phyloP scores from a whole-genome alignment of 2,797 vertebrate genomes.

The Sebastes aleutianus region DNA sequence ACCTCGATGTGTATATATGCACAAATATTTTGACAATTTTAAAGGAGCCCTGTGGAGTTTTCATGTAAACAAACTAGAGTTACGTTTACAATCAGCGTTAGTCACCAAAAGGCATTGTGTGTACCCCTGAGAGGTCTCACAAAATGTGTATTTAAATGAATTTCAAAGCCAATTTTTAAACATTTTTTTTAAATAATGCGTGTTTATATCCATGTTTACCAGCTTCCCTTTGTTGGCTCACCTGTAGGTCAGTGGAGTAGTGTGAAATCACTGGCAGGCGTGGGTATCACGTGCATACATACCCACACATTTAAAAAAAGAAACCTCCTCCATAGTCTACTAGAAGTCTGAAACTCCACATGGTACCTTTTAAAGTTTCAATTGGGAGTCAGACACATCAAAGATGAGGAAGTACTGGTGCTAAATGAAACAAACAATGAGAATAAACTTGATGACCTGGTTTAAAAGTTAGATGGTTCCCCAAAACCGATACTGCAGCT shows the following conservation, averaged over 20 bases:
- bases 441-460: neutral
- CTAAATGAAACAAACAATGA: neutral
- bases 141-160: neutral
- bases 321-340: neutral
- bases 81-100: neutral
- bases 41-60: neutral
- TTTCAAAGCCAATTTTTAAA: neutral
- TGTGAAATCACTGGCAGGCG: neutral
- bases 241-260: neutral
- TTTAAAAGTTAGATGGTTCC: neutral
- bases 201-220: neutral
- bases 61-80: neutral
- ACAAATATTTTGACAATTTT: neutral
- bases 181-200: neutral
- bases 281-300: neutral
- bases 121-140: neutral
- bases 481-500: neutral
- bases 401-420: neutral
- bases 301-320: neutral
- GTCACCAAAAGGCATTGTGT: neutral
- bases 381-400: neutral
- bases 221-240: neutral
- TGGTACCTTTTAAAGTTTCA: neutral
- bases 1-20: no score
- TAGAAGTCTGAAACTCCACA: neutral